Percentiles rank a stretch among this genome's conserved stretches.
These are phyloP conservation scores for Drosophila bocki DNA, from an alignment of 1,140 invertebrate genomes.

Conservation along the genomic window DNA sequence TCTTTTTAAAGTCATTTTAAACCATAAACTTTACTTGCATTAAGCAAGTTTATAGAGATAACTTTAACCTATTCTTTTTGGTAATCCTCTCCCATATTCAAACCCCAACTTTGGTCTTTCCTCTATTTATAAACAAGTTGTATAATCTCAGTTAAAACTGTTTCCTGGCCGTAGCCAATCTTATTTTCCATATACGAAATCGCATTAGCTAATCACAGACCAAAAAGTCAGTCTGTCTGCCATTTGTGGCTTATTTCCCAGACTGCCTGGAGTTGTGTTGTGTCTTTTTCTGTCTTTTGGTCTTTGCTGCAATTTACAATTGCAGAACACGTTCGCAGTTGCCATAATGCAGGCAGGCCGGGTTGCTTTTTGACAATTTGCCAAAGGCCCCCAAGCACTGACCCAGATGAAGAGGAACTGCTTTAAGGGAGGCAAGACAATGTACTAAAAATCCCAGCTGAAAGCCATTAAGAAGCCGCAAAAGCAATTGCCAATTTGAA, in stretches of 20 bases:
- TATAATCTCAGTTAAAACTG: constrained; percentile 7
- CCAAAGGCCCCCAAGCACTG: constrained; percentile 21
- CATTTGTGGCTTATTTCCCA: constrained; percentile 44
- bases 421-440: constrained; percentile 7
- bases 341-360: constrained; percentile 42
- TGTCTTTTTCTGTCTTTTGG: constrained; percentile 11
- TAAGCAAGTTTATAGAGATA: background rate
- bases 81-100: background rate
- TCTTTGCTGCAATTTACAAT: constrained; percentile 29
- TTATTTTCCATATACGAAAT: constrained; percentile 24
- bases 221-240: constrained; percentile 45
- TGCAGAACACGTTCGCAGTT: constrained; percentile 40
- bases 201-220: constrained; percentile 40
- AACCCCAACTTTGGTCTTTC: background rate
- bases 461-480: constrained; percentile 2
- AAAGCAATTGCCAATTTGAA: constrained; percentile 1
- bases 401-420: constrained; percentile 24
- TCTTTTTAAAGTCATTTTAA: background rate
- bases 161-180: constrained; percentile 20
- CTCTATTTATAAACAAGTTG: constrained; percentile 3
- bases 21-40: background rate
- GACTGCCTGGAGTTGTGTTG: constrained; percentile 40
- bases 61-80: background rate
- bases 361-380: constrained; percentile 44
- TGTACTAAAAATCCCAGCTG: background rate